A percentile compares a stretch with the other conserved stretches of the same genome.
phyloP scores from a whole-genome alignment of 2,113 vertebrate species.

The Sebastes schlegelii region DNA sequence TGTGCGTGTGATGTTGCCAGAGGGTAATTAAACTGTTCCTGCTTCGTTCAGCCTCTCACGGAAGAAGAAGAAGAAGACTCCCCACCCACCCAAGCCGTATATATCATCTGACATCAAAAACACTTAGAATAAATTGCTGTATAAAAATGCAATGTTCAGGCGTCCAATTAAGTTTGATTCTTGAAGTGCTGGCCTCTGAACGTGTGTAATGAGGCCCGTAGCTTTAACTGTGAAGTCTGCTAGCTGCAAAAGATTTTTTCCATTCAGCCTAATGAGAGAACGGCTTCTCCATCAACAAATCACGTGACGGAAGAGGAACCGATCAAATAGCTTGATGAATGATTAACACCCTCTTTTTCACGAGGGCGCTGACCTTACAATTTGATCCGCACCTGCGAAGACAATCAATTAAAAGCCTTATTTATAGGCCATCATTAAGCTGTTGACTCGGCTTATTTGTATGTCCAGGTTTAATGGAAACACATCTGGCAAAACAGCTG shows the following conservation, averaged over 20 bases:
- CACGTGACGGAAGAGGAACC: conserved; percentile 26
- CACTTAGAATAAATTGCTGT: conserved; percentile 50
- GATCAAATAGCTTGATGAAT: conserved; percentile 50
- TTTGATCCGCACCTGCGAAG: conserved; percentile 40
- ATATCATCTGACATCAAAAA: conserved; percentile 63
- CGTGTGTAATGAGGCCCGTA: conserved; percentile 61
- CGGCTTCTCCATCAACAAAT: conserved; percentile 42
- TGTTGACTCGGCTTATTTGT: neutral
- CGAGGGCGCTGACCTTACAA: conserved; percentile 34
- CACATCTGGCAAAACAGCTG: conserved; percentile 6
- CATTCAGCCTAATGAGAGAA: conserved; percentile 49
- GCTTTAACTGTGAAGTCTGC: conserved; percentile 52
- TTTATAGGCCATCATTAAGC: conserved; percentile 35
- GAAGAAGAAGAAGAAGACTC: neutral
- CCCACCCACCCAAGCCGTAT: neutral
- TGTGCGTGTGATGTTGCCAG: conserved; percentile 28
- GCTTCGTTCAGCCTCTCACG: conserved; percentile 14
- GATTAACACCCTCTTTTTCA: conserved; percentile 36
- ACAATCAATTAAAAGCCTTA: conserved; percentile 49
- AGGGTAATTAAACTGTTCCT: conserved; percentile 50
- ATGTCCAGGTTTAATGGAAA: neutral
- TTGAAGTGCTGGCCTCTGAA: conserved; percentile 57
- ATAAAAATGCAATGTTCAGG: conserved; percentile 57
- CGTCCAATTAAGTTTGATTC: conserved; percentile 66
- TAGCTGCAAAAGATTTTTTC: conserved; percentile 27